Conservation (phyloP, 2,888 invertebrate species). For the Polydrusus tereticollis region DNA sequence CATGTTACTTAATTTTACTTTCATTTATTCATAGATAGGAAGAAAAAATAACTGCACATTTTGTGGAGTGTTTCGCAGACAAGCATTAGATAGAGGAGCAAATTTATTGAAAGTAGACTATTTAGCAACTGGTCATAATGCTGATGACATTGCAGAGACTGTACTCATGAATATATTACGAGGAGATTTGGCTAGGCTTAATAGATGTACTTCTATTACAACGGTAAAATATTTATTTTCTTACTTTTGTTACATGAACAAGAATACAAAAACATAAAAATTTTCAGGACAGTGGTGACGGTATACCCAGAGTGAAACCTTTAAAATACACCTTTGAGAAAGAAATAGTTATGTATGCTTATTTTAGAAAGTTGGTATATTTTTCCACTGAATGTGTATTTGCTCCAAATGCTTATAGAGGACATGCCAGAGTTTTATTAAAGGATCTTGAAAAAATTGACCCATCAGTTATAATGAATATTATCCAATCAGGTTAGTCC, state of each 20-base stretch:
- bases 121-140: slow-evolving; percentile 97
- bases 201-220: slow-evolving; percentile 90
- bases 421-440: slow-evolving; percentile 89
- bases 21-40: too few relatives aligned
- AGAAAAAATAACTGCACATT: slow-evolving; percentile 97
- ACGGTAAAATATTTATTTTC: too few relatives aligned
- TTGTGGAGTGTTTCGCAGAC: slow-evolving; percentile 95
- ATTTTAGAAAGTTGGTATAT: slow-evolving; percentile 94
- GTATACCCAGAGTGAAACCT: slow-evolving; percentile 94
- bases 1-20: too few relatives aligned
- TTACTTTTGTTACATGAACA: too few relatives aligned
- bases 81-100: slow-evolving; percentile 96
- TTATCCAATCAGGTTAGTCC: slow-evolving; percentile 89
- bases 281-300: slow-evolving; percentile 79
- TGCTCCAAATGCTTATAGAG: slow-evolving; percentile 97
- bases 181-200: slow-evolving; percentile 94
- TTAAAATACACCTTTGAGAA: slow-evolving; percentile 98
- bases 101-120: slow-evolving; percentile 88
- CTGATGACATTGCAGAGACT: slow-evolving; percentile 98
- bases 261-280: neutral
- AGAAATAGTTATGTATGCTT: slow-evolving; percentile 99
- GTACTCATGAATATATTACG: slow-evolving; percentile 97
- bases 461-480: slow-evolving; percentile 92
- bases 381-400: slow-evolving; percentile 99
- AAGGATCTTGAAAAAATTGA: slow-evolving; percentile 96